phyloP scores from a whole-genome alignment of 2,888 invertebrate genomes.

The Quadroppia sp. region DNA sequence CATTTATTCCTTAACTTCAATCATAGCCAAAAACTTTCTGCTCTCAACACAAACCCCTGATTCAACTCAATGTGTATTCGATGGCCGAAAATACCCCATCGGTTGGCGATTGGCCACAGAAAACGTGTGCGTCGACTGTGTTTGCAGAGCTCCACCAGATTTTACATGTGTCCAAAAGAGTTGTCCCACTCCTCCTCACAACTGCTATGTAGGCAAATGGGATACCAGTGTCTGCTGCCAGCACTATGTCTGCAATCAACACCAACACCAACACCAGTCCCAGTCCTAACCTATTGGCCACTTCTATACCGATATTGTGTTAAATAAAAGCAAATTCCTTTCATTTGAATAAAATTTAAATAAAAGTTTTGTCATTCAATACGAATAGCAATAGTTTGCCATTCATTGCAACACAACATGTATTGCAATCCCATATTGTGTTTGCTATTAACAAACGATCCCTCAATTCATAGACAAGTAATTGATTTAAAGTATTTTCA shows the following conservation, averaged over 20 bases:
- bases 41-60: background rate
- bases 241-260: background rate
- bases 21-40: background rate
- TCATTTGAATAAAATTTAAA: too few relatives aligned
- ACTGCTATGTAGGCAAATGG: constrained; percentile 18
- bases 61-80: background rate
- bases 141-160: constrained; percentile 46
- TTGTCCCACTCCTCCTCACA: constrained; percentile 44
- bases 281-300: too few relatives aligned
- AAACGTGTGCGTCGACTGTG: constrained; percentile 46
- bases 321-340: too few relatives aligned
- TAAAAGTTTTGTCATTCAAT: too few relatives aligned
- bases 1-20: background rate
- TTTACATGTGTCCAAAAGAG: constrained; percentile 47
- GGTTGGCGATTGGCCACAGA: background rate
- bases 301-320: too few relatives aligned
- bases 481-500: too few relatives aligned
- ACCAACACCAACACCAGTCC: too few relatives aligned
- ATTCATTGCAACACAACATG: too few relatives aligned
- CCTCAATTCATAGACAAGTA: too few relatives aligned
- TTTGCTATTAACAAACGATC: too few relatives aligned
- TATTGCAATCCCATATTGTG: too few relatives aligned
- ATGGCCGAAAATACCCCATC: constrained; percentile 16
- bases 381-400: too few relatives aligned
- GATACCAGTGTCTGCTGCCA: constrained; percentile 14